Base-by-base conservation (phyloP, 30 jellyfish, hydroid and myxozoan genomes). In the Clytia hemisphaerica region DNA sequence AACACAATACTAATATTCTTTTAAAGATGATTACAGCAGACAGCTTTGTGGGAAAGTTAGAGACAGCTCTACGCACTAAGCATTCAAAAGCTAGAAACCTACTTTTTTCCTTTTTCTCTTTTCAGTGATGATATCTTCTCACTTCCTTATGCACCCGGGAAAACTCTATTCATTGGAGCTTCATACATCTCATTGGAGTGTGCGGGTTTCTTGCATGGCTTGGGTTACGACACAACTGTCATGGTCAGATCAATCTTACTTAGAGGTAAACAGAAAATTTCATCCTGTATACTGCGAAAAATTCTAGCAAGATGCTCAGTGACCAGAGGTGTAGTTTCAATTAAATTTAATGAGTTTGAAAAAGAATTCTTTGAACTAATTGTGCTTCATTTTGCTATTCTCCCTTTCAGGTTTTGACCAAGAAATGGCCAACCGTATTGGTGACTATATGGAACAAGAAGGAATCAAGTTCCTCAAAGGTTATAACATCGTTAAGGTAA, bases 401-500 rank as follows among this genome's bases (percentile, higher is more conserved):
- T n/a, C n/a, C n/a, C n/a, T n/a, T n/a, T n/a, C n/a, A n/a, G 97
- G 97, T 32, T 88, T 79, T 75, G 97, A 88, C 37, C 97, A 88
- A 92, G 92, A 80, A 33, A 88, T 88, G 97, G 97, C 97, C 18
- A 67, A 67, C 14, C 75, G 38, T 61, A 78, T 81, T 40, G 97
- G 93, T 10, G 84, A 58, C 2, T 69, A 80, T 46, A 79, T 88
- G 94, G 90, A 88, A 72, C 58, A 42, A 25, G 88, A 69, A 37
- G 93, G 93, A 1, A 75, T 88, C 24, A 67, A 76, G 32, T 74
- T 88, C 38, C 48, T 88, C 37, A 72, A 62, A 53, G 49, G 66
- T 54, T 64, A 18, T 50, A 53, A 76, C 47, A 95, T 95, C 3
- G 46, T 80, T 19, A 80, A 88, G 73, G 97, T 88, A 58, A 4